phyloP scores from a whole-genome alignment of 2,113 vertebrate genomes.

The Mobula birostris region DNA sequence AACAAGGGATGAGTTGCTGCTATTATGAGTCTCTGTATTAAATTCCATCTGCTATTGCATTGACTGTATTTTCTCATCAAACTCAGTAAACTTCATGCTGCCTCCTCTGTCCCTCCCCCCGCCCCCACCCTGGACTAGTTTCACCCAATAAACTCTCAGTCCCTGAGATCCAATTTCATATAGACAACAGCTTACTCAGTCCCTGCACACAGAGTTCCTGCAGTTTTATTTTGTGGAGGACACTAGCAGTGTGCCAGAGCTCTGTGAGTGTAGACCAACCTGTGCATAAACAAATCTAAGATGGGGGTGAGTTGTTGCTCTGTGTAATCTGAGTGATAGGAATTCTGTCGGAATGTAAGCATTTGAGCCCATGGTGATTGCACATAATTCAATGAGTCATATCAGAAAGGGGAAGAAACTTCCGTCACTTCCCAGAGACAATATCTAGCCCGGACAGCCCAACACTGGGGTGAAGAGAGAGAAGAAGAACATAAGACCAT shows the following conservation, averaged over 20 bases:
- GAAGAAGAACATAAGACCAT: no score
- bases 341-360: not conserved
- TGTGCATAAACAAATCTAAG: not conserved
- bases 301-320: not conserved
- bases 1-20: no score
- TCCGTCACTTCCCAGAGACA: not conserved
- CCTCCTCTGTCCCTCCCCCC: not conserved
- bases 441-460: not conserved
- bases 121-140: not conserved
- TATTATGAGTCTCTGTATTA: not conserved
- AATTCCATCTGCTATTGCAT: not conserved
- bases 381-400: not conserved
- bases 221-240: not conserved
- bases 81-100: not conserved
- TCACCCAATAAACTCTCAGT: not conserved
- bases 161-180: not conserved
- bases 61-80: not conserved
- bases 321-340: not conserved
- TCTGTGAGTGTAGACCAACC: not conserved
- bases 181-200: not conserved
- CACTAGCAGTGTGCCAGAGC: no score
- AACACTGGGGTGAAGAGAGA: slow-evolving; percentile 21
- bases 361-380: not conserved
- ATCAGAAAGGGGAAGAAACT: no score
- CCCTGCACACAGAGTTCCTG: not conserved